Evolutionary conservation across 2,113 vertebrate genomes (phyloP), one percentile per base, ranked within the genome.

Genomic region (Cyanoderma ruficeps): DNA sequence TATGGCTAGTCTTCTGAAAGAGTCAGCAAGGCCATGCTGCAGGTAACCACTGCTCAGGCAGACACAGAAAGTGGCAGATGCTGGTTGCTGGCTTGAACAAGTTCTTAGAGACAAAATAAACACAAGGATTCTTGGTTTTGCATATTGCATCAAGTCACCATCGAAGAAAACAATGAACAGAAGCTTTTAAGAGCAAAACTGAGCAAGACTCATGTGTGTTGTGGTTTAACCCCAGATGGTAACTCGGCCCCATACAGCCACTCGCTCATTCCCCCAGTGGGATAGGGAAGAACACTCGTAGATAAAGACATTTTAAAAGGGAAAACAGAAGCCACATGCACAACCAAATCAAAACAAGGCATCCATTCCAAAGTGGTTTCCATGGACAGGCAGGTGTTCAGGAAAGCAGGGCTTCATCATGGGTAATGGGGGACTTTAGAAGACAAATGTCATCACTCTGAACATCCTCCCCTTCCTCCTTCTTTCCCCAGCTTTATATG

Each of bases 201-300:
- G 50, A 53, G 15, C 10, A 83, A 46, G 47, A 63, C 25, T 71
- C 31, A 65, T 17, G 10, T 4, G 8, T 27, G 8, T 46, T 20
- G 13, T 70, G 56, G 41, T 61, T 89, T 83, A 61, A 61, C 20
- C 70, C 30, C 35, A 77, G 87, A 13, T 27, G 15, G 27, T 61
- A 61, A 63, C 41, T 61, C 56, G 56, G 31, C 35, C 25, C 31
- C 35, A 37, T 14, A 20, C 3, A 3, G 4, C 49, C 70, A 10
- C 21, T 56, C 0, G 0, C 25, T 76, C 46, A 7, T 61, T 55
- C 30, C 35, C 8, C 13, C 0, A 0, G 3, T 20, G 49, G 56
- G 42, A 49, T 44, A 27, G 35, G 31, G 31, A 83, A 56, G 63
- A 56, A 49, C 12, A 11, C 7, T 63, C 0, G 0, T 37, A 18